phyloP scores from a whole-genome alignment of 2,888 invertebrate species.

The Chydorus sphaericus region DNA sequence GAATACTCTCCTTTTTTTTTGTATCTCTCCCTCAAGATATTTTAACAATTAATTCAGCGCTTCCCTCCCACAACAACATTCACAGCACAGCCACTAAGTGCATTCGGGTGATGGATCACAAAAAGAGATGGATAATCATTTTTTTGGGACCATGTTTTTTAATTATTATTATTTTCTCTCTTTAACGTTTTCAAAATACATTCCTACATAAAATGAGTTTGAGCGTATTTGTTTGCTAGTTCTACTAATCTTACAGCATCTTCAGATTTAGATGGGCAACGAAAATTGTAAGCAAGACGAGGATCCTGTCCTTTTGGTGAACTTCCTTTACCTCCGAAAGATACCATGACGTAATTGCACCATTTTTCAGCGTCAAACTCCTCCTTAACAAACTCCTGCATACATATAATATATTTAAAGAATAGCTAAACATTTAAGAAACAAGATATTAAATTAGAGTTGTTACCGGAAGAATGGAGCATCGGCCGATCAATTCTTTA shows the following conservation, averaged over 20 bases:
- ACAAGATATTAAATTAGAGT: not conserved
- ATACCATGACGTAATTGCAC: constrained; percentile 44
- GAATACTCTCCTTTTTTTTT: too few relatives aligned
- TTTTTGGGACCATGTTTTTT: not conserved
- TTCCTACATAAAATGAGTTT: not conserved
- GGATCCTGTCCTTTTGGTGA: constrained; percentile 43
- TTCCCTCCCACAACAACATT: not conserved
- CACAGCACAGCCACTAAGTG: not conserved
- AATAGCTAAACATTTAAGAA: not conserved
- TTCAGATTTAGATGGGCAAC: constrained; percentile 41
- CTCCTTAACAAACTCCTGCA: constrained; percentile 38
- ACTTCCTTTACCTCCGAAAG: constrained; percentile 40
- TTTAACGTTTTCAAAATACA: not conserved
- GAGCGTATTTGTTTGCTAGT: not conserved
- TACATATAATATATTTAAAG: constrained; percentile 17
- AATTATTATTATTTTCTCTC: not conserved
- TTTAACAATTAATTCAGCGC: not conserved
- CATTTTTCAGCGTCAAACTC: constrained; percentile 52
- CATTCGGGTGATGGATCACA: not conserved
- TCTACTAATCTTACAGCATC: not conserved
- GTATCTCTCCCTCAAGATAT: not conserved
- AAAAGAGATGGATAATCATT: not conserved
- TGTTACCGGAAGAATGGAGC: constrained; percentile 50
- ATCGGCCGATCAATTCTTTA: constrained; percentile 48
- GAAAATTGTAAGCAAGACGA: constrained; percentile 47